phyloP scores from a whole-genome alignment of 2,888 invertebrate genomes.

The Cataglyphis rosenhaueri region DNA sequence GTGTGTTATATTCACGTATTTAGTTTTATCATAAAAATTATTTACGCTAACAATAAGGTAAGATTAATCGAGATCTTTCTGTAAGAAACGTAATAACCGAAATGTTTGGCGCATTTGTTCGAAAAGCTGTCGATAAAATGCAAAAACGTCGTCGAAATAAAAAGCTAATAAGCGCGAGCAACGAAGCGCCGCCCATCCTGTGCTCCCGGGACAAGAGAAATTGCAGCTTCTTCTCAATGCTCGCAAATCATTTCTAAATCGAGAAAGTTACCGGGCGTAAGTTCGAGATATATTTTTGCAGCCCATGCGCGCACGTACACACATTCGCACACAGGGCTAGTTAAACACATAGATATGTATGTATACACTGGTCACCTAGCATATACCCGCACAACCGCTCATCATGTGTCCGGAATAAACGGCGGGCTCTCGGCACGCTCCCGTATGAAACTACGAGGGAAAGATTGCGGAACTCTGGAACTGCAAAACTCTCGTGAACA shows the following conservation, averaged over 20 bases:
- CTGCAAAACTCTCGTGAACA: conserved; percentile 82
- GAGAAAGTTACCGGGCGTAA: conserved; percentile 76
- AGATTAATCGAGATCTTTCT: neutral
- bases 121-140: conserved; percentile 47
- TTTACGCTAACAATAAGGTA: neutral
- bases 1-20: neutral
- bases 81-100: conserved; percentile 15
- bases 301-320: conserved; percentile 1
- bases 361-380: conserved; percentile 35
- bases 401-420: conserved; percentile 81
- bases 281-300: conserved; percentile 64
- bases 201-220: conserved; percentile 44
- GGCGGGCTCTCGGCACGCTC: conserved; percentile 68
- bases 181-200: neutral
- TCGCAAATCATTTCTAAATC: conserved; percentile 79
- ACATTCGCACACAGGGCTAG: neutral
- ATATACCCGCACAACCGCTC: conserved; percentile 63
- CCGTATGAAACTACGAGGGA: conserved; percentile 73
- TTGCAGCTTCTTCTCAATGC: conserved; percentile 44
- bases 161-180: conserved; percentile 46
- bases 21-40: neutral
- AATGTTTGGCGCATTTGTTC: conserved; percentile 30
- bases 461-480: conserved; percentile 80
- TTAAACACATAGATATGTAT: conserved; percentile 13
- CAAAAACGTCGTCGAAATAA: conserved; percentile 55